These are phyloP conservation scores for Colistium nudipinnis DNA, from an alignment of 2,113 vertebrate genomes.

Conservation along the genomic window DNA sequence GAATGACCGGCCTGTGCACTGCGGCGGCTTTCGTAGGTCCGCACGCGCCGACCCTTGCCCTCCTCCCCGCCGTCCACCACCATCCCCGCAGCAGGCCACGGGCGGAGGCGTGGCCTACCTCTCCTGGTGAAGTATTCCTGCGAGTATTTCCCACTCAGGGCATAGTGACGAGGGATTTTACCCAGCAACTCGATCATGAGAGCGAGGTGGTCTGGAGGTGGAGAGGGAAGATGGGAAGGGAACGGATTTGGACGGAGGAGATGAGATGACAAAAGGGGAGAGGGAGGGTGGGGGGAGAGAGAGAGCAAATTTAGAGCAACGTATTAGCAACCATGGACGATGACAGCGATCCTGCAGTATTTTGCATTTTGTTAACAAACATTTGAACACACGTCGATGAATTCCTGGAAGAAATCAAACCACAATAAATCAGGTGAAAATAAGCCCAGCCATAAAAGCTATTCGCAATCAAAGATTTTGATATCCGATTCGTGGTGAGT, in stretches of 20 bases:
- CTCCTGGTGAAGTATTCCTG: conserved; percentile 99
- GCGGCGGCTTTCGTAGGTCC: not conserved
- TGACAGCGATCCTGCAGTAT: conserved; percentile 30
- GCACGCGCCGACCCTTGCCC: conserved; percentile 43
- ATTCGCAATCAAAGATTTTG: not conserved
- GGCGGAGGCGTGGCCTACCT: conserved; percentile 84
- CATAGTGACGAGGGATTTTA: conserved; percentile 94
- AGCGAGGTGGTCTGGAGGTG: conserved; percentile 81
- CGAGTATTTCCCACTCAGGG: conserved; percentile 95
- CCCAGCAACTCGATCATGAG: conserved; percentile 93
- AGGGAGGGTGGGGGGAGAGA: conserved; percentile 12
- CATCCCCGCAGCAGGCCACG: conserved; percentile 59
- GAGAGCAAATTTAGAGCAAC: conserved; percentile 50
- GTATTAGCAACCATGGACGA: conserved; percentile 58
- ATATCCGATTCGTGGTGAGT: conserved; percentile 2
- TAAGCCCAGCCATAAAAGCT: conserved; percentile 9
- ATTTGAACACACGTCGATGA: conserved; percentile 12
- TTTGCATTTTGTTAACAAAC: conserved; percentile 7
- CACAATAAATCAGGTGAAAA: not conserved
- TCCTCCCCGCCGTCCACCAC: conserved; percentile 38
- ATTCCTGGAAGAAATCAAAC: conserved; percentile 23
- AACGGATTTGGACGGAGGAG: conserved; percentile 16
- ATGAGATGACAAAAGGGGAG: conserved; percentile 26
- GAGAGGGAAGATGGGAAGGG: conserved; percentile 12
- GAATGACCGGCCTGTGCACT: not conserved